phyloP scores from a whole-genome alignment of 2,113 vertebrate genomes.

The Columbina picui region DNA sequence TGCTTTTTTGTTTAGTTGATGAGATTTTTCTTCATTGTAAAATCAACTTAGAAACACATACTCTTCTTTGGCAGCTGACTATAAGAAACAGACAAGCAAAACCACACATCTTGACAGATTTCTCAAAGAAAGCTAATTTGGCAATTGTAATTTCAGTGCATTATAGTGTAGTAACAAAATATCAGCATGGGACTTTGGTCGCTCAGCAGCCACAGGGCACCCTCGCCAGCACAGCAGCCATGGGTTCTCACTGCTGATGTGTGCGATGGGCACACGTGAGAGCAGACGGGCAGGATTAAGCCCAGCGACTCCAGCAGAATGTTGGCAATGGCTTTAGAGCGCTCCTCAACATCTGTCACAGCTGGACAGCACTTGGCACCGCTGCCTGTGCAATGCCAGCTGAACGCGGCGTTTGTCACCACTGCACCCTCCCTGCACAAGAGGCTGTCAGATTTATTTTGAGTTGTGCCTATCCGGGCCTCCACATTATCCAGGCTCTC shows the following conservation, averaged over 20 bases:
- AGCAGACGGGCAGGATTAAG: not conserved
- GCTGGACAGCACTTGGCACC: not conserved
- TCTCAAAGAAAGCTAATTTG: not conserved
- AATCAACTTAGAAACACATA: not conserved
- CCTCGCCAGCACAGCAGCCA: not conserved
- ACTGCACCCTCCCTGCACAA: too few species aligned
- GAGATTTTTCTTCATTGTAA: not conserved
- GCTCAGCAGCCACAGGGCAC: not conserved
- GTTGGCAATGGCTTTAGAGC: not conserved
- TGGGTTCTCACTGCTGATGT: too few species aligned
- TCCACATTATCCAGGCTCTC: accelerated
- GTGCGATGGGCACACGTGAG: accelerated
- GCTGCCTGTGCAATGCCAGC: too few species aligned
- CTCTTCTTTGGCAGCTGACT: not conserved
- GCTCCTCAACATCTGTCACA: not conserved
- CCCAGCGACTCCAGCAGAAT: not conserved
- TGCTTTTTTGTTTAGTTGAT: not conserved
- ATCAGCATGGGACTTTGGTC: not conserved
- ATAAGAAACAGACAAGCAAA: not conserved
- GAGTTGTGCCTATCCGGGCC: accelerated
- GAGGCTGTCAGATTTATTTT: not conserved
- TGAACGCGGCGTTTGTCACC: too few species aligned
- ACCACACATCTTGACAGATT: not conserved
- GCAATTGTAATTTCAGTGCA: not conserved
- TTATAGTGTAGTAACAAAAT: not conserved